Base-by-base conservation (phyloP, 2,888 invertebrate genomes). In the Pheosia tremula region DNA sequence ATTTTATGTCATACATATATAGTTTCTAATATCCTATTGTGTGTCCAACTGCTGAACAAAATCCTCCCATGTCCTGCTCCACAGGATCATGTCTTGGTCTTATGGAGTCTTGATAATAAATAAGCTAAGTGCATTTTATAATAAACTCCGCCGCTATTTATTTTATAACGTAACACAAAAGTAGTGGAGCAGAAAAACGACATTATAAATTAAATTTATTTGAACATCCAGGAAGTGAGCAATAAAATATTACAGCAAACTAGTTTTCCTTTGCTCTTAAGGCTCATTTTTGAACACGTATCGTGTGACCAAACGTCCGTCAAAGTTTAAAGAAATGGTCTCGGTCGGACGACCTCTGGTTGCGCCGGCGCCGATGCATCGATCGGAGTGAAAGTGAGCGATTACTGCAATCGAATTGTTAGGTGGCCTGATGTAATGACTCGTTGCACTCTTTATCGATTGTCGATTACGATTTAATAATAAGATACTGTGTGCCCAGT, bases 351-450 rank as follows among this genome's bases (percentile, higher is more conserved):
- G 78, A 78, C 77, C 81, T 83, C 82, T 83, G 84, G 82, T 82
- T 83, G 82, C 81, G 74, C 77, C 70, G 74, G 77, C 78, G 78
- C 79, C 77, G 81, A 81, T 85, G 84, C 84, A 84, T 79, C 83
- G 79, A 75, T 78, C 67, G 68, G 75, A 87, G 91, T 88, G 93
- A 92, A 92, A 92, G 93, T 90, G 79, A 68, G 71, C 80, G 78
- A 88, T 89, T 90, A 88, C 87, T 82, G 83, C 90, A 90, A 89
- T 84, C 83, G 80, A 86, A 82, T 85, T 89, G 88, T 88, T 88
- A 87, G 86, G 83, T 86, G 80, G 80, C 75, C 82, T 86, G 89
- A 89, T 85, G 89, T 90, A 91, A 92, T 86, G 81, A 82, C 79
- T 24, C 79, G 78, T 82, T 86, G 83, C 80, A 83, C 79, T 89